phyloP scores from a whole-genome alignment of 2,888 invertebrate genomes.

The Hemicrepidius hirtus region DNA sequence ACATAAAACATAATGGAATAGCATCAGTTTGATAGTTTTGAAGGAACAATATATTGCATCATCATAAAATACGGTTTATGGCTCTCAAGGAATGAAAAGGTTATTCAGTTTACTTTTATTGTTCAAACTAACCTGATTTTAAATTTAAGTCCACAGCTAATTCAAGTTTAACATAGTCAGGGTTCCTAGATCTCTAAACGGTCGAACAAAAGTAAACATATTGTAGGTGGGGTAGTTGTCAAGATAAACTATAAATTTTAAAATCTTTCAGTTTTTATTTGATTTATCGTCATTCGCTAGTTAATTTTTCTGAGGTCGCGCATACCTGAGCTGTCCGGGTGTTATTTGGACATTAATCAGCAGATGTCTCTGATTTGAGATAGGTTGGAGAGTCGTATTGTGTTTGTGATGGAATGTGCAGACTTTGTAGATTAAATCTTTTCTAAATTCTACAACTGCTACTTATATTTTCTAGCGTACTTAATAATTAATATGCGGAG shows the following conservation, averaged over 20 bases:
- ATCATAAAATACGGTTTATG: constrained; percentile 50
- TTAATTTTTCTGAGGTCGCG: constrained; percentile 64
- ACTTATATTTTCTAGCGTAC: constrained; percentile 35
- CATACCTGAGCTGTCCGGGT: constrained; percentile 61
- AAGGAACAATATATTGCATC: constrained; percentile 38
- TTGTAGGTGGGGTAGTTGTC: constrained; percentile 66
- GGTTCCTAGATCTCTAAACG: constrained; percentile 40
- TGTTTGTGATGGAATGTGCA: constrained; percentile 59
- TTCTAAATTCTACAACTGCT: constrained; percentile 30
- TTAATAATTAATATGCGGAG: too few species aligned
- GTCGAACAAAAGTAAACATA: constrained; percentile 62
- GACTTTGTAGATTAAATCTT: constrained; percentile 50
- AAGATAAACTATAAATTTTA: constrained; percentile 63
- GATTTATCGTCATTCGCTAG: constrained; percentile 65
- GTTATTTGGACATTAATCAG: constrained; percentile 64
- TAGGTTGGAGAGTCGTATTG: constrained; percentile 60
- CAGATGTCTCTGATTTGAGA: constrained; percentile 65
- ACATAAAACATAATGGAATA: background rate
- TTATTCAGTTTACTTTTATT: constrained; percentile 43
- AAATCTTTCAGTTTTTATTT: constrained; percentile 67
- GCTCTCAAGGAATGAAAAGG: constrained; percentile 28
- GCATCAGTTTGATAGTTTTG: background rate
- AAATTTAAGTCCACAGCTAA: constrained; percentile 44
- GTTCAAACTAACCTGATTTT: constrained; percentile 40
- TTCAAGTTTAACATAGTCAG: constrained; percentile 48